Evolutionary conservation across 2,888 invertebrate species (phyloP), one percentile per base, ranked within the genome.

Genomic region (Molorchus minor): DNA sequence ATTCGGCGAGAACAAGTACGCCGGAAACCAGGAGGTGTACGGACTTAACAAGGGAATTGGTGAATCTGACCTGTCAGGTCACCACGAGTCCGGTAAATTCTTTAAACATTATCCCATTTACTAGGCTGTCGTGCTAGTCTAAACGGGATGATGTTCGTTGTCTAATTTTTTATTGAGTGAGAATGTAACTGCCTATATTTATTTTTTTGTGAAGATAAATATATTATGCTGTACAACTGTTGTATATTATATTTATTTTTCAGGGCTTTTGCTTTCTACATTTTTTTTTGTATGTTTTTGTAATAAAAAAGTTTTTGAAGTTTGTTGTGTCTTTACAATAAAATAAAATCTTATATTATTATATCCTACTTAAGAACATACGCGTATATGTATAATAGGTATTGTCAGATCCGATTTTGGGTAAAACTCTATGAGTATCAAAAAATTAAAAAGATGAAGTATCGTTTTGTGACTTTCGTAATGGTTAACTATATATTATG

Each of bases 31-130:
- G 1, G 84, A 86, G 69, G 82, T 82, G 41, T 80, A 84, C 75
- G 86, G 85, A 67, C 83, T 84, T 58, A 85, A 84, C 75, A 87
- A 86, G 73, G 86, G 86, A 62, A 78, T 85, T 19, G 87, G 86
- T 20, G 85, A 86, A 36, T 86, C 86, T 44, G 85, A 86, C 0
- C 77, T 87, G 35, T 82, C 86, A 58, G 87, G 86, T 0, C 86
- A 86, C 65, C 86, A 87, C 62, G 87, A 87, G 62, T 83, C 84
- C 21, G 84, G 80, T 58, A 84, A 84, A 1, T 83, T 84, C 30
- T 86, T 80, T 74, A 84, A 85, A 67, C 84, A 83, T 71, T 84
- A 84, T 71, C 80, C 80, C 8, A 74, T 76, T 45, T 54, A 58
- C 44, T 57, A 30, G 21, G 36, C 5, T 2, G 8, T 3, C 5